Conservation (phyloP, 1,140 invertebrate genomes). For the Drosophila trapezifrons region DNA sequence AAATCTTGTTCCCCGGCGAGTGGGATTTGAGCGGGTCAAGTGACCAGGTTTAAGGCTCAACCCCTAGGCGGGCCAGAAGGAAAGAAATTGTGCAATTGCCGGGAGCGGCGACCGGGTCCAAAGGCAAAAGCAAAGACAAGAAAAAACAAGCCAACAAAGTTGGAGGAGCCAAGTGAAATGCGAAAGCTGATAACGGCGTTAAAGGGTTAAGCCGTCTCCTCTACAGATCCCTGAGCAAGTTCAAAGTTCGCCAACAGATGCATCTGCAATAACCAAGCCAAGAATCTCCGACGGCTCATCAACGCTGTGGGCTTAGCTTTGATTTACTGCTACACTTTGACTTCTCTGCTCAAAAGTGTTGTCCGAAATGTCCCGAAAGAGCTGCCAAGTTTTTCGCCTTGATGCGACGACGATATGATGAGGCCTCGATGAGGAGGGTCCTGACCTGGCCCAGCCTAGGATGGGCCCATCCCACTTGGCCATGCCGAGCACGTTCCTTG, state of each 20-base stretch:
- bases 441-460: background rate
- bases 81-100: constrained; percentile 36
- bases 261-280: constrained; percentile 5
- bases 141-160: constrained; percentile 37
- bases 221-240: constrained; percentile 52
- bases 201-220: constrained; percentile 67
- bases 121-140: constrained; percentile 29
- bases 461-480: constrained; percentile 28
- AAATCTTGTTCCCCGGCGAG: background rate
- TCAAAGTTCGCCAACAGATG: constrained; percentile 66
- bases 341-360: constrained; percentile 49
- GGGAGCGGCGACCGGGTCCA: constrained; percentile 12
- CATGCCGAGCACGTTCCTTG: constrained; percentile 68
- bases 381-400: constrained; percentile 63
- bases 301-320: constrained; percentile 73
- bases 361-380: constrained; percentile 21
- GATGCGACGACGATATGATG: constrained; percentile 41
- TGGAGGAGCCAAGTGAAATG: constrained; percentile 69
- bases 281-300: constrained; percentile 55
- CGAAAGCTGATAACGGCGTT: constrained; percentile 73
- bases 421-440: constrained; percentile 20
- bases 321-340: constrained; percentile 69
- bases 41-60: constrained; percentile 36
- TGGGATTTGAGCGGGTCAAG: constrained; percentile 27
- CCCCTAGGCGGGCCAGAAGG: constrained; percentile 4